Percentiles rank a stretch among this genome's conserved stretches.
phyloP scores from a whole-genome alignment of 1,140 invertebrate species.

The Stegodyphus dumicola region DNA sequence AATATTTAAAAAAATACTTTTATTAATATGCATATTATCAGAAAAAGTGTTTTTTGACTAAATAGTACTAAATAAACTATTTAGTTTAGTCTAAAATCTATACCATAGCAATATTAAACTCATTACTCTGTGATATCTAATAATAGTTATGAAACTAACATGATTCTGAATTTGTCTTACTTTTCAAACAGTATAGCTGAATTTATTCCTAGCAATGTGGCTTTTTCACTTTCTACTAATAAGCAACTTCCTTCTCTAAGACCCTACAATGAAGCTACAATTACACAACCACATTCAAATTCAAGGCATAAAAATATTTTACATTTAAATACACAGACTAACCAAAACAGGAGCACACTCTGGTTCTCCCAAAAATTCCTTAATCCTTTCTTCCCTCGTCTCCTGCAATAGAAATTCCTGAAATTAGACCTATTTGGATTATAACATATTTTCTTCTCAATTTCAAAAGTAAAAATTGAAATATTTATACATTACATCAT shows the following conservation, averaged over 20 bases:
- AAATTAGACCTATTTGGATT: too few species aligned
- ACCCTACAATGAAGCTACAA: constrained; percentile 67
- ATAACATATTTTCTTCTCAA: too few species aligned
- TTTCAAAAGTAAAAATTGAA: too few species aligned
- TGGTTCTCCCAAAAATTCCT: constrained; percentile 75
- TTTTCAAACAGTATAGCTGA: constrained; percentile 76
- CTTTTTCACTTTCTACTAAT: constrained; percentile 73
- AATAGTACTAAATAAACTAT: too few species aligned
- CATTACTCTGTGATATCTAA: neutral
- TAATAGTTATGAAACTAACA: neutral
- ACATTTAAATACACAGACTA: neutral
- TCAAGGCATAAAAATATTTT: neutral
- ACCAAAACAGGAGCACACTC: constrained; percentile 73
- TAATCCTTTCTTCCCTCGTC: constrained; percentile 75
- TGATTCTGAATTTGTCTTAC: constrained; percentile 67
- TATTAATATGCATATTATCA: too few species aligned
- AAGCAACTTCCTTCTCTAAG: constrained; percentile 79
- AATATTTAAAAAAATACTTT: too few species aligned
- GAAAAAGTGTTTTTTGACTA: too few species aligned
- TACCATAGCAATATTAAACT: neutral
- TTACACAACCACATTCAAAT: neutral
- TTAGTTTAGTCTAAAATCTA: too few species aligned
- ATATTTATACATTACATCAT: too few species aligned
- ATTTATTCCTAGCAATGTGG: constrained; percentile 74
- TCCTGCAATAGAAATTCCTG: constrained; percentile 68